Evolutionary conservation across 1,140 invertebrate genomes (phyloP), one percentile per base, ranked within the genome.

Genomic region (Trichogramma pretiosum): DNA sequence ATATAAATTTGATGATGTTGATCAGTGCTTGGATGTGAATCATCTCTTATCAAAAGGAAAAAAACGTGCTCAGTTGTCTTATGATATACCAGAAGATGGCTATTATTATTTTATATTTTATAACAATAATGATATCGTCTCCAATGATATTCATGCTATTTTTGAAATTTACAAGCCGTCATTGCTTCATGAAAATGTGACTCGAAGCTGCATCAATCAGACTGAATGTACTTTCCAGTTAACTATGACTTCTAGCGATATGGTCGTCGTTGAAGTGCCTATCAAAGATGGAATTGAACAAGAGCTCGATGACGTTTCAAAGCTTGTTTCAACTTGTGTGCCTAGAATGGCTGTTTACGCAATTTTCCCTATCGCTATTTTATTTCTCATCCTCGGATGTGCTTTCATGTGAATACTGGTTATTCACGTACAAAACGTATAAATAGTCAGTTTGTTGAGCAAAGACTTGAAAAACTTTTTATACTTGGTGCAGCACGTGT

Each of bases 81-180:
- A 88, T 59, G 75, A 85, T 53, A 79, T 88, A 11, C 63, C 70
- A 21, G 70, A 77, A 32, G 79, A 85, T 65, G 86, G 85, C 8
- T 89, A 89, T 64, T 89, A 88, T 64, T 89, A 89, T 68, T 89
- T 87, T 61, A 87, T 89, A 52, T 89, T 89, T 70, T 89, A 87
- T 58, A 87, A 84, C 56, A 85, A 89, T 61, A 87, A 88, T 70
- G 85, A 89, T 63, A 70, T 81, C 47, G 79, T 82, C 9, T 75
- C 70, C 5, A 89, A 89, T 66, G 80, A 85, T 61, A 85, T 89
- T 53, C 82, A 87, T 67, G 84, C 82, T 10, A 75, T 85, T 52
- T 89, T 89, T 67, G 82, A 87, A 70, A 87, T 89, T 57, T 83
- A 83, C 57, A 89, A 89, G 57, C 84, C 86, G 5, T 83, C 84